These are phyloP conservation scores for Dyspetes luteomarginatus DNA, from an alignment of 2,888 invertebrate species.

Conservation along the genomic window DNA sequence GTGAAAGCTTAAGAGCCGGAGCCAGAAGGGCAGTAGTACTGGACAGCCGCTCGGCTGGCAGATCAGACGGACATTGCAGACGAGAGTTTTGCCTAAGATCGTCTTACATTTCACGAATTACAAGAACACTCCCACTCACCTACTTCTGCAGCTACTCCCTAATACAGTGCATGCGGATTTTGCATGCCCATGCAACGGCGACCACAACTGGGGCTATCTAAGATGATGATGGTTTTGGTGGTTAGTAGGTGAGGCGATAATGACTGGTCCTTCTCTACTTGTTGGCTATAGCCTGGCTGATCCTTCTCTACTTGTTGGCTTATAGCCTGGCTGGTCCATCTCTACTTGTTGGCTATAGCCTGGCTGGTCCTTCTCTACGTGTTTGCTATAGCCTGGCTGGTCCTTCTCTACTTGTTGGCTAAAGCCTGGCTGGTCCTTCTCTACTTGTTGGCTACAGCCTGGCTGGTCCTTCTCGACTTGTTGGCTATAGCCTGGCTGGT, in stretches of 20 bases:
- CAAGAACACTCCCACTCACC: slow-evolving; percentile 76
- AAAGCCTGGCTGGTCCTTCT: background rate
- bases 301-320: too few relatives aligned
- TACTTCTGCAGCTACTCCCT: slow-evolving; percentile 57
- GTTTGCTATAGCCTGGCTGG: too few relatives aligned
- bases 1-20: slow-evolving; percentile 62
- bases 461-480: slow-evolving; percentile 13
- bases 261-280: background rate
- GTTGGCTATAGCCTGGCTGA: background rate
- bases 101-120: slow-evolving; percentile 73
- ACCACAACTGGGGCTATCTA: slow-evolving; percentile 31
- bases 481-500: background rate
- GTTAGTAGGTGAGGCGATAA: slow-evolving; percentile 22
- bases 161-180: slow-evolving; percentile 26
- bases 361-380: background rate
- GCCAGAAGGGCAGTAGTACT: slow-evolving; percentile 61
- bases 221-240: slow-evolving; percentile 49
- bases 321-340: slow-evolving; percentile 21
- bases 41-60: slow-evolving; percentile 53
- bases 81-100: slow-evolving; percentile 67
- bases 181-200: slow-evolving; percentile 11
- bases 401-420: too few relatives aligned
- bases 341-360: too few relatives aligned
- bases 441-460: too few relatives aligned
- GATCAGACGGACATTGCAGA: slow-evolving; percentile 70